phyloP scores from a whole-genome alignment of 2,888 invertebrate genomes.

The Acronicta leporina region DNA sequence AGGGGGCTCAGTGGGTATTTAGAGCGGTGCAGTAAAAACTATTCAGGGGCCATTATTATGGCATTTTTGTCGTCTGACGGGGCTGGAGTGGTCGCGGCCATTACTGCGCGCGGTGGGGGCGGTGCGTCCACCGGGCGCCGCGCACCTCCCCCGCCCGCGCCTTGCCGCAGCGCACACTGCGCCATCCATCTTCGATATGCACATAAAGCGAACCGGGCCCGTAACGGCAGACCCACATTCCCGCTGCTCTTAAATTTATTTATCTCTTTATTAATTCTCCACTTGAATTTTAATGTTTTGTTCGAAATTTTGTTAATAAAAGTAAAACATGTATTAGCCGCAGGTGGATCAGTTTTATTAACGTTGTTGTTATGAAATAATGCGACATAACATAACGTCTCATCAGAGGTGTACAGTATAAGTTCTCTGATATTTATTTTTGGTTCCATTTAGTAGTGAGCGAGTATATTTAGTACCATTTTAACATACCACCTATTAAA shows the following conservation, averaged over 20 bases:
- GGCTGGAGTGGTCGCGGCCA: constrained; percentile 86
- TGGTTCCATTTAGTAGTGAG: no score
- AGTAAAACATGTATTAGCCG: constrained; percentile 44
- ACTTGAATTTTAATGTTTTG: constrained; percentile 84
- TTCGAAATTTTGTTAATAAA: constrained; percentile 67
- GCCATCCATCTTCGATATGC: constrained; percentile 89
- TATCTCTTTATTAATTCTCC: constrained; percentile 88
- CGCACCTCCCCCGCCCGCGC: constrained; percentile 60
- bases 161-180: constrained; percentile 71
- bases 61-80: constrained; percentile 90
- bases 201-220: constrained; percentile 87
- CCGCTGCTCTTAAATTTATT: constrained; percentile 87
- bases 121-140: constrained; percentile 61
- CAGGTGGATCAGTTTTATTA: constrained; percentile 34
- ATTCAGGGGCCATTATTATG: constrained; percentile 88
- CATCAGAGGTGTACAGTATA: no score
- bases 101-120: constrained; percentile 76
- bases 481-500: no score
- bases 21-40: constrained; percentile 88
- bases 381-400: no score
- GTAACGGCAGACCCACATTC: constrained; percentile 88
- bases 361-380: no score
- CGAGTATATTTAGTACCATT: no score
- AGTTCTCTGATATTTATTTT: no score
- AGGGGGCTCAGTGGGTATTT: constrained; percentile 82